Percentiles rank a stretch among this genome's conserved stretches.
Conservation (phyloP, 1,140 invertebrate species). For the Cheumatopsyche charites region DNA sequence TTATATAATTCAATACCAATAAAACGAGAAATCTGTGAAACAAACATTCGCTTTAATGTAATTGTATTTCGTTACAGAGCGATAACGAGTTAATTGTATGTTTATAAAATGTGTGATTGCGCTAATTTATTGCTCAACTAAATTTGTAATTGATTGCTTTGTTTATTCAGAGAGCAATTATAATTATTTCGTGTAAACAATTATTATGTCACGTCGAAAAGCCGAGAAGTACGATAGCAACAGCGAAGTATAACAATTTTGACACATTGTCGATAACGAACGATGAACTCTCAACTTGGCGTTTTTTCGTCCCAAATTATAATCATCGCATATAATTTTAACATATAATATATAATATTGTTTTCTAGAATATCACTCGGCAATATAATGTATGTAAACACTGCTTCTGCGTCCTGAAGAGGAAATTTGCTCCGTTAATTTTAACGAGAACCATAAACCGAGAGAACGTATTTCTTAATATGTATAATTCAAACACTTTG, state of each 20-base stretch:
- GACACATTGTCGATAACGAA: constrained; percentile 25
- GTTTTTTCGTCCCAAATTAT: constrained; percentile 10
- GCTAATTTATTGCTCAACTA: constrained; percentile 35
- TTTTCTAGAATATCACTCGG: background rate
- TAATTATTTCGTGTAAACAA: background rate
- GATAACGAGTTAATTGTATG: constrained; percentile 10
- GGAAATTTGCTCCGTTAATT: constrained; percentile 40
- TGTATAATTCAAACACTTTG: constrained; percentile 23
- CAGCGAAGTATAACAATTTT: background rate
- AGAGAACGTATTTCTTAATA: constrained; percentile 30
- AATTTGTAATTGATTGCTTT: constrained; percentile 37
- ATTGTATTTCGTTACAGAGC: too few species aligned
- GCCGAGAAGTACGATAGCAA: background rate
- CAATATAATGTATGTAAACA: background rate
- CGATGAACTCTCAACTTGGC: constrained; percentile 4
- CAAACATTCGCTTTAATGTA: too few species aligned
- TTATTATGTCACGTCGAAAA: background rate
- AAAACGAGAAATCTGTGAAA: too few species aligned
- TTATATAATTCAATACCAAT: too few species aligned
- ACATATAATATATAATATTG: too few species aligned
- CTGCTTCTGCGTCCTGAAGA: constrained; percentile 1
- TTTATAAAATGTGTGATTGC: constrained; percentile 23
- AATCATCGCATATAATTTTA: background rate
- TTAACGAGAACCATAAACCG: constrained; percentile 33
- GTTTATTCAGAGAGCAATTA: constrained; percentile 25